A percentile compares a stretch with the other conserved stretches of the same genome.
phyloP scores from a whole-genome alignment of 2,888 invertebrate species.

The Argyresthia albistria region DNA sequence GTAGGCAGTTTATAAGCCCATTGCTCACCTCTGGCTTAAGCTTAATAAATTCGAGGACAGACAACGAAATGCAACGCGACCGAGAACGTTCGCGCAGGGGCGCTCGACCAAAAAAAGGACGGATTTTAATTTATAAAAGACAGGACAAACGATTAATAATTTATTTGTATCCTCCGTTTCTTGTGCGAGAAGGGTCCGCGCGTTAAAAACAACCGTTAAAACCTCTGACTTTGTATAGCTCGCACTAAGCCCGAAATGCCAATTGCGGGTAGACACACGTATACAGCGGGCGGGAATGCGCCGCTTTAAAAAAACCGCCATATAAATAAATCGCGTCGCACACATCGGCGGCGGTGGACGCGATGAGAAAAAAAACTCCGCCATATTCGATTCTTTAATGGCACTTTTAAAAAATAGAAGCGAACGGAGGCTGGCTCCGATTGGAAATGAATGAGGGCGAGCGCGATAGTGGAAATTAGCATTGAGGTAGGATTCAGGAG shows the following conservation, averaged over 20 bases:
- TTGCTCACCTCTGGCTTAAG: slow-evolving; percentile 67
- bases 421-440: slow-evolving; percentile 61
- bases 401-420: slow-evolving; percentile 67
- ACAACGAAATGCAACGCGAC: slow-evolving; percentile 53
- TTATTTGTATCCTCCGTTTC: slow-evolving; percentile 69
- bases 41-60: slow-evolving; percentile 67
- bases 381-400: slow-evolving; percentile 73
- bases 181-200: slow-evolving; percentile 57
- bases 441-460: slow-evolving; percentile 72
- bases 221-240: slow-evolving; percentile 68
- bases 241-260: slow-evolving; percentile 70
- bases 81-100: slow-evolving; percentile 48
- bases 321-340: slow-evolving; percentile 72
- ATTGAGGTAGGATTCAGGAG: slow-evolving; percentile 69
- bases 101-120: slow-evolving; percentile 57
- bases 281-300: slow-evolving; percentile 68
- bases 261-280: slow-evolving; percentile 72
- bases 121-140: slow-evolving; percentile 72
- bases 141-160: slow-evolving; percentile 74
- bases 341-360: slow-evolving; percentile 32
- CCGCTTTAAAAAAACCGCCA: slow-evolving; percentile 68
- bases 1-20: too few species aligned
- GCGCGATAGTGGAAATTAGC: slow-evolving; percentile 74
- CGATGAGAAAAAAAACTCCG: slow-evolving; percentile 55
- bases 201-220: slow-evolving; percentile 73